Evolutionary conservation across 2,888 invertebrate genomes (phyloP).

Genomic region (Lycia hirtaria): DNA sequence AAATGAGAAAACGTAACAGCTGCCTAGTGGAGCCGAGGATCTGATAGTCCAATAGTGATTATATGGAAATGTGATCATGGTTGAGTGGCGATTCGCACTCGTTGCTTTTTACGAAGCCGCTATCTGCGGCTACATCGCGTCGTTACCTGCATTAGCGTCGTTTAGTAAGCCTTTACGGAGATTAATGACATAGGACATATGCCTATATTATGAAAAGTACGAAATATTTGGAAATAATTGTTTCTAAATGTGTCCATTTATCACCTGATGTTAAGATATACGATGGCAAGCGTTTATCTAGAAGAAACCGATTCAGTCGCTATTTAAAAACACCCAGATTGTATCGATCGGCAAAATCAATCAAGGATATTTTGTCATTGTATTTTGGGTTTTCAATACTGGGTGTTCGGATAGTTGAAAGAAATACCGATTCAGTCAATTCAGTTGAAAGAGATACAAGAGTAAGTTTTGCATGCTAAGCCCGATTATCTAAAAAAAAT

Average conservation of each 20-base stretch:
- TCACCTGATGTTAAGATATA: no score
- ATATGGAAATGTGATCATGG: constrained; percentile 64
- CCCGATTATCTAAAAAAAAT: no score
- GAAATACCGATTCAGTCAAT: no score
- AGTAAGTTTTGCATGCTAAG: no score
- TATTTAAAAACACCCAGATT: no score
- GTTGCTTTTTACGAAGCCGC: constrained; percentile 51
- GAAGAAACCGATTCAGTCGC: no score
- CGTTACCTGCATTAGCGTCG: constrained; percentile 22
- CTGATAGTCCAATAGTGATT: constrained; percentile 60
- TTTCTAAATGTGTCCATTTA: background rate
- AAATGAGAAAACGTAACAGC: constrained; percentile 60
- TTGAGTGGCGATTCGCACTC: constrained; percentile 57
- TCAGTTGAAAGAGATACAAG: no score
- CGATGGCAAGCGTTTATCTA: no score
- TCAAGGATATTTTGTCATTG: no score
- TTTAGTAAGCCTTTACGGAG: constrained; percentile 1
- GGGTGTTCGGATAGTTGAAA: no score
- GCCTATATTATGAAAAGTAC: background rate
- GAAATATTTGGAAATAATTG: background rate
- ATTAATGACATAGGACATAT: background rate
- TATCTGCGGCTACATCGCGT: constrained; percentile 32
- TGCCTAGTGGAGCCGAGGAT: constrained; percentile 51
- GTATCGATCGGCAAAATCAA: no score
- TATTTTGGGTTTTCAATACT: no score